Base-by-base conservation (phyloP, 2,113 vertebrate genomes). In the Rhynchopsitta pachyrhyncha region DNA sequence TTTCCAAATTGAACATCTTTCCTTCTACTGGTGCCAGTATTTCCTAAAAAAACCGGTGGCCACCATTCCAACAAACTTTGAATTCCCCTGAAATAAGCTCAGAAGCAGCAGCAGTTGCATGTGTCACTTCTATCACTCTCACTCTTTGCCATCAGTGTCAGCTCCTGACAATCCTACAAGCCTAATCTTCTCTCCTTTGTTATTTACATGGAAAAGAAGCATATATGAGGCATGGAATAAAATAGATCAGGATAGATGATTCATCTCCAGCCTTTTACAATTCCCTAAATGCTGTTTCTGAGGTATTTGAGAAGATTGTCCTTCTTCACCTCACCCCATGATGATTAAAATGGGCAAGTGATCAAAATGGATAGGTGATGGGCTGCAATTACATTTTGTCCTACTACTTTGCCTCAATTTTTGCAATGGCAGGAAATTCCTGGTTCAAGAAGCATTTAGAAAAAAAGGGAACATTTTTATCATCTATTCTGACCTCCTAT, bases 231-330 rank as follows among this genome's bases (percentile, higher is more conserved):
- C 57, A 88, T 28, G 71, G 79, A 85, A 49, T 5, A n/a, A 2
- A 79, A 53, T 6, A 69, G 16, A 82, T 52, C 6, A 0, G 53
- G 31, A 82, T 2, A 66, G 49, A 86, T 33, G 14, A 67, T 69
- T 77, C 52, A 88, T 46, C 24, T 73, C 78, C 46, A 83, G 28
- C 22, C 67, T 63, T 82, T 52, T 33, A 69, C 15, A 71, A 73
- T 49, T 79, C n/a, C 49, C 49, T 90, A 74, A 66, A 44, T 29
- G 37, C 24, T 62, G 16, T 80, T 92, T 71, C 78, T 90, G 91
- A 96, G 88, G 76, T 94, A 93, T 83, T 53, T 69, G 63, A 69
- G 90, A 90, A 70, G 95, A 97, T 81, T 96, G 92, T 93, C 68
- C 0, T 17, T 77, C 49, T 70, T 90, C 49, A 80, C 22, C 67